These are phyloP conservation scores for Zygothrica quintamaculata DNA, from an alignment of 2,888 invertebrate genomes.

Conservation along the genomic window DNA sequence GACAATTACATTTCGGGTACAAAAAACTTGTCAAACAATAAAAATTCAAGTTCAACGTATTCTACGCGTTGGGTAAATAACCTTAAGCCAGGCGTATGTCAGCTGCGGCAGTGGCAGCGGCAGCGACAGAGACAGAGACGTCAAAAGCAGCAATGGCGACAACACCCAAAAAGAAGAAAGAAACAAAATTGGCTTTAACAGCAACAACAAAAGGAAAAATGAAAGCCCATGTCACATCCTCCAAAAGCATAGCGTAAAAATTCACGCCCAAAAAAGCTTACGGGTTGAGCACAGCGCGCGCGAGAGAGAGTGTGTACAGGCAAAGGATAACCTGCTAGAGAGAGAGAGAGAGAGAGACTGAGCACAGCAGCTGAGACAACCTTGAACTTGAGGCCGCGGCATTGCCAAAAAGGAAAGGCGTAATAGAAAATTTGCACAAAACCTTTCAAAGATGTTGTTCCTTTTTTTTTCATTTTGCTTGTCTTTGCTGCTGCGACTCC, in stretches of 20 bases:
- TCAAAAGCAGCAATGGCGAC: conserved; percentile 34
- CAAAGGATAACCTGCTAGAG: conserved; percentile 24
- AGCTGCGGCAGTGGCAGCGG: conserved; percentile 12
- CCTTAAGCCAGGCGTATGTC: conserved; percentile 50
- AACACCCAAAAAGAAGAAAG: conserved; percentile 52
- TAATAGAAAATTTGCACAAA: conserved; percentile 36
- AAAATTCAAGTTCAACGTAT: conserved; percentile 73
- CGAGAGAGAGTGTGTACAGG: conserved; percentile 15
- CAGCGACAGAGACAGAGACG: conserved; percentile 6
- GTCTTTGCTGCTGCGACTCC: too few species aligned
- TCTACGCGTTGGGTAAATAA: conserved; percentile 70
- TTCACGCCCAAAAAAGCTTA: conserved; percentile 61
- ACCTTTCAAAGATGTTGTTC: conserved; percentile 32
- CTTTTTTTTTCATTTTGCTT: conserved; percentile 1
- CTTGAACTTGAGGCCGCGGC: conserved; percentile 67
- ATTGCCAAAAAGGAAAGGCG: conserved; percentile 55
- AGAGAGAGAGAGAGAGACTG: conserved; percentile 19
- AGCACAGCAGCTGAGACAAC: conserved; percentile 51
- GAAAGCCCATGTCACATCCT: conserved; percentile 57
- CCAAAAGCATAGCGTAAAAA: conserved; percentile 36
- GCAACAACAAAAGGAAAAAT: conserved; percentile 25
- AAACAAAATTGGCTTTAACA: conserved; percentile 28
- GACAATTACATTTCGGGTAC: conserved; percentile 25
- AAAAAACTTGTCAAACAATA: conserved; percentile 52
- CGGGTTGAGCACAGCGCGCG: conserved; percentile 1